Conservation (phyloP, 2,113 vertebrate species). For the Podiceps cristatus region DNA sequence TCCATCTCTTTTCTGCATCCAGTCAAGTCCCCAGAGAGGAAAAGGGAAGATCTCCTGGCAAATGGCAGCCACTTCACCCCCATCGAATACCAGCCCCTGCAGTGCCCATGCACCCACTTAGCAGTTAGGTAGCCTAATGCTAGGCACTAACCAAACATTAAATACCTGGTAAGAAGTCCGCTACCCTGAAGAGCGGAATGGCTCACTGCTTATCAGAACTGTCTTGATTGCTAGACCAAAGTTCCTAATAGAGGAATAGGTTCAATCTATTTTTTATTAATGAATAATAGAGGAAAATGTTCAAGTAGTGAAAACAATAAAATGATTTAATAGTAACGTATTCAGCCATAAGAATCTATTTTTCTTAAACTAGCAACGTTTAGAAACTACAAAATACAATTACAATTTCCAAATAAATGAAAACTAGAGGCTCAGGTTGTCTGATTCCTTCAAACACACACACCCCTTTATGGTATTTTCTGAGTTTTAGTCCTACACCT, state of each 20-base stretch:
- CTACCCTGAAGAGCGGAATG: background rate
- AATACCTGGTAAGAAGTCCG: background rate
- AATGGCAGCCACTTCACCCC: fast-evolving
- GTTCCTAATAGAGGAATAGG: background rate
- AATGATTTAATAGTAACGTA: background rate
- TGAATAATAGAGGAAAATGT: background rate
- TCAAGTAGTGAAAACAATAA: background rate
- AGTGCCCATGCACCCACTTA: fast-evolving
- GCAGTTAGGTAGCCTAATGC: background rate
- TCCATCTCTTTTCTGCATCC: background rate
- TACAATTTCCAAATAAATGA: background rate
- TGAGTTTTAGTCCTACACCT: background rate
- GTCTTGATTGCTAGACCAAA: background rate
- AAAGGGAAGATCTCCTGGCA: background rate
- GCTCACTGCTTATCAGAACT: background rate
- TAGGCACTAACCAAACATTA: background rate
- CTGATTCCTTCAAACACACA: background rate
- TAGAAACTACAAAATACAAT: background rate
- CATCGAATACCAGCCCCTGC: background rate
- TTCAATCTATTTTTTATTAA: background rate
- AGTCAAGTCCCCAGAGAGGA: background rate
- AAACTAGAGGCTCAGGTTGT: background rate
- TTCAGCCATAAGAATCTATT: background rate
- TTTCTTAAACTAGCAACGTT: background rate
- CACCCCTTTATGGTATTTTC: fast-evolving